A percentile compares a stretch with the other conserved stretches of the same genome.
These are phyloP conservation scores for Enteromius fasciolatus DNA, from an alignment of 2,797 vertebrate species.

Conservation along the genomic window DNA sequence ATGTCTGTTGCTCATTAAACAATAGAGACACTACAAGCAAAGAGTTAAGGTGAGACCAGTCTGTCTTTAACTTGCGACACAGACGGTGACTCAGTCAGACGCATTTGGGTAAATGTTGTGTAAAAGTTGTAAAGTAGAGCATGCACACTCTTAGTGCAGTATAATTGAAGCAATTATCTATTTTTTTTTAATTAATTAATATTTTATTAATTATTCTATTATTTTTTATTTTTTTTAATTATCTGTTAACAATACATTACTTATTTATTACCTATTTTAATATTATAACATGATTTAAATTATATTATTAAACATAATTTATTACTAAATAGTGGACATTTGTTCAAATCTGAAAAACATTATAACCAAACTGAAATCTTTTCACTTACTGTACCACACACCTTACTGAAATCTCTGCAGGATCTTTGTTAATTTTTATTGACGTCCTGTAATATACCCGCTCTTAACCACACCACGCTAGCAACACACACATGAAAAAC, in stretches of 20 bases:
- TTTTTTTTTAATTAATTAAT: too few relatives aligned
- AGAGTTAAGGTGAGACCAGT: conserved; percentile 35
- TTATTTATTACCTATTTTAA: neutral
- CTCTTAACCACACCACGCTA: conserved; percentile 56
- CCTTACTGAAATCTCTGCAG: conserved; percentile 73
- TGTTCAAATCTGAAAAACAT: neutral
- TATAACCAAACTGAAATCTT: neutral
- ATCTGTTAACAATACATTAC: neutral
- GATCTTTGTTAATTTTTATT: conserved; percentile 44
- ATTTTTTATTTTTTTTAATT: neutral
- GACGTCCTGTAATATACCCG: conserved; percentile 70
- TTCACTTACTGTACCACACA: neutral
- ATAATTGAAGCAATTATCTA: neutral
- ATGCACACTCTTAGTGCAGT: neutral
- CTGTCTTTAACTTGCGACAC: conserved; percentile 54
- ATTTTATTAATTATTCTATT: too few relatives aligned
- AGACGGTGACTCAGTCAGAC: conserved; percentile 58
- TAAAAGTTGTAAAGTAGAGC: conserved; percentile 26
- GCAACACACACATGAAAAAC: conserved; percentile 66
- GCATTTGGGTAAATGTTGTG: conserved; percentile 1
- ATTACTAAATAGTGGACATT: neutral
- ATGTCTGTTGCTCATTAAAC: conserved; percentile 1
- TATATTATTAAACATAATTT: neutral
- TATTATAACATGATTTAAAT: neutral
- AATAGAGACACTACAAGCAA: neutral